A percentile compares a stretch with the other conserved stretches of the same genome.
phyloP scores from a whole-genome alignment of 2,888 invertebrate genomes.

The Drosophila meridiana region DNA sequence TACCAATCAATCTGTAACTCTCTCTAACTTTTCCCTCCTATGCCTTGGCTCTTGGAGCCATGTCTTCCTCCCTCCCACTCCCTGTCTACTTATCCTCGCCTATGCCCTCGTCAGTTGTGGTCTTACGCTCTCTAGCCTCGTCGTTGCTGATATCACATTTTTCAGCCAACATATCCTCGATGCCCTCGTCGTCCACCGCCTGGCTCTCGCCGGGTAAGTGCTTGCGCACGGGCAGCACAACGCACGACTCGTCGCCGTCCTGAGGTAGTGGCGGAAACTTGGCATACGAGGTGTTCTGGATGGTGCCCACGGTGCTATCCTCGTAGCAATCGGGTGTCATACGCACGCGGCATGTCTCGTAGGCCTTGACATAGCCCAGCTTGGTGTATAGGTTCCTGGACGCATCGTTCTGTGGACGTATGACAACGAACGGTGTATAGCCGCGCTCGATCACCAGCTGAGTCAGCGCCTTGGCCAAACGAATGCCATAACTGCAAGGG shows the following conservation, averaged over 20 bases:
- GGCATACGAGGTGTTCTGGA: constrained; percentile 70
- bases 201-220: constrained; percentile 69
- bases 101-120: constrained; percentile 84
- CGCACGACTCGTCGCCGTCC: constrained; percentile 52
- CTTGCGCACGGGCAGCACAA: constrained; percentile 51
- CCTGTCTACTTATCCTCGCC: constrained; percentile 82
- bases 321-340: constrained; percentile 87
- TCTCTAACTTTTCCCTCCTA: constrained; percentile 13
- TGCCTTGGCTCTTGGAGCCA: constrained; percentile 50
- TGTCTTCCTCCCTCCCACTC: constrained; percentile 20
- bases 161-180: constrained; percentile 85
- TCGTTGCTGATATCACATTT: constrained; percentile 85
- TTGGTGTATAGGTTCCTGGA: constrained; percentile 93
- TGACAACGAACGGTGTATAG: constrained; percentile 94
- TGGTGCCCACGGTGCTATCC: constrained; percentile 67
- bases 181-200: constrained; percentile 83
- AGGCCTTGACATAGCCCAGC: constrained; percentile 92
- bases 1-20: constrained; percentile 57
- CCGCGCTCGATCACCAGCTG: constrained; percentile 89
- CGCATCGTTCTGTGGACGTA: constrained; percentile 94
- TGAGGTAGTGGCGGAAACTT: constrained; percentile 73
- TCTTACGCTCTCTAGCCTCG: constrained; percentile 81
- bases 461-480: constrained; percentile 89
- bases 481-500: constrained; percentile 88
- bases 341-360: constrained; percentile 92